Percentiles rank a stretch among this genome's conserved stretches.
These are phyloP conservation scores for Bujurquina vittata DNA, from an alignment of 2,113 vertebrate species.

Conservation along the genomic window DNA sequence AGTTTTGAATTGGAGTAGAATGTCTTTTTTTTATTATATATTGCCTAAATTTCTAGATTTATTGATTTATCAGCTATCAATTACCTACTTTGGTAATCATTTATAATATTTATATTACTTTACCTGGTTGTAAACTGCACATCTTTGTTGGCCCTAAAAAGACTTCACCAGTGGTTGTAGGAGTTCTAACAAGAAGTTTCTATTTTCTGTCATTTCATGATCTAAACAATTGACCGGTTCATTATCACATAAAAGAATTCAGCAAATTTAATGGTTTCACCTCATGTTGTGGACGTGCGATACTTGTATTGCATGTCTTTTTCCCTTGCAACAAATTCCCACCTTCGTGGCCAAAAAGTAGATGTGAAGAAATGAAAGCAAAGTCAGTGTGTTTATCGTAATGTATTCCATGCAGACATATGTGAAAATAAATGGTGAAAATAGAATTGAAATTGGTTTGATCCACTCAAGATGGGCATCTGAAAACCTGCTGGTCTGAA, in stretches of 20 bases:
- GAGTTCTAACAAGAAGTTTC: neutral
- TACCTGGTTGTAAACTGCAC: neutral
- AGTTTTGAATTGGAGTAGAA: neutral
- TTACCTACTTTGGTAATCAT: fast-evolving
- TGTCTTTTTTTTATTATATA: neutral
- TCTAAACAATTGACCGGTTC: neutral
- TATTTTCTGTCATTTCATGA: neutral
- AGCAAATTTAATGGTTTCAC: neutral
- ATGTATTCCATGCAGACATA: neutral
- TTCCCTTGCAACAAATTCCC: neutral
- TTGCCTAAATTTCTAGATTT: neutral
- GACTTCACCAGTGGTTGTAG: neutral
- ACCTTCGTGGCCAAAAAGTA: neutral
- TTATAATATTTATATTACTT: neutral
- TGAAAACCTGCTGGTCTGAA: neutral
- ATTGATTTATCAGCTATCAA: neutral
- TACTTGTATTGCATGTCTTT: neutral
- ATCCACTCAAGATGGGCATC: conserved; percentile 11
- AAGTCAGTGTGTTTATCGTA: neutral
- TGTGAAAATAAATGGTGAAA: conserved; percentile 3
- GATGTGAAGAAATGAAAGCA: neutral
- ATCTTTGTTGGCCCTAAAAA: neutral
- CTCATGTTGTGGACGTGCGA: too few relatives aligned
- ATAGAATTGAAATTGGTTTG: conserved; percentile 9
- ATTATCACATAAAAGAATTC: neutral